Evolutionary conservation across 1,140 invertebrate genomes (phyloP).

Genomic region (Tenebrio molitor): DNA sequence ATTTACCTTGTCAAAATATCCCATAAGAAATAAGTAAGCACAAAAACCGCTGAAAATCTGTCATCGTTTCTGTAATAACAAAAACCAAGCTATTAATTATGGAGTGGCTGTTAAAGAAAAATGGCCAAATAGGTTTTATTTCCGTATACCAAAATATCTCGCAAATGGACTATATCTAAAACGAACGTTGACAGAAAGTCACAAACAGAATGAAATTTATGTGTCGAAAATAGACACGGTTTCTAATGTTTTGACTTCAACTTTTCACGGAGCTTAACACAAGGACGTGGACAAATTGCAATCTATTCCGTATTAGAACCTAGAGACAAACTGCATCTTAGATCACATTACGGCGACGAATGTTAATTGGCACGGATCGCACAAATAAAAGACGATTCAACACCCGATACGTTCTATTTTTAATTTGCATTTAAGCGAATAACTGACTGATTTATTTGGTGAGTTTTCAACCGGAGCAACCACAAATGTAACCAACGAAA

Average conservation of each 20-base stretch:
- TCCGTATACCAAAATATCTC: slow-evolving; percentile 40
- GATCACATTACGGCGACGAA: slow-evolving; percentile 2
- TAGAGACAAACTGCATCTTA: slow-evolving; percentile 11
- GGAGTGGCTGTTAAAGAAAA: not conserved
- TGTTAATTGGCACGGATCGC: slow-evolving; percentile 6
- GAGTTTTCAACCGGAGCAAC: not conserved
- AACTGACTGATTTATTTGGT: slow-evolving; percentile 32
- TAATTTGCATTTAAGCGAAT: slow-evolving; percentile 17
- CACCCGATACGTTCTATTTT: slow-evolving; percentile 5
- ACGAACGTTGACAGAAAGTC: slow-evolving; percentile 24
- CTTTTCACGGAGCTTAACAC: slow-evolving; percentile 33
- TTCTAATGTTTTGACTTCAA: slow-evolving; percentile 37
- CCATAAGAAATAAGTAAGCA: slow-evolving; percentile 54
- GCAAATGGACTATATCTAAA: slow-evolving; percentile 28
- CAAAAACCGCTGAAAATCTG: slow-evolving; percentile 48
- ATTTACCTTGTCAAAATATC: slow-evolving; percentile 48
- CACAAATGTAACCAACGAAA: not conserved
- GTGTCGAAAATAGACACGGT: slow-evolving; percentile 21
- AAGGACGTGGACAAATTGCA: slow-evolving; percentile 44
- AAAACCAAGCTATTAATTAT: slow-evolving; percentile 21
- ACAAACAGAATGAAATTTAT: slow-evolving; percentile 31
- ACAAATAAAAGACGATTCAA: not conserved
- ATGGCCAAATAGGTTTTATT: slow-evolving; percentile 21
- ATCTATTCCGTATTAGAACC: slow-evolving; percentile 9
- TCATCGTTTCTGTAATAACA: slow-evolving; percentile 53